phyloP scores from a whole-genome alignment of 2,797 vertebrate species.

The Echiichthys vipera region DNA sequence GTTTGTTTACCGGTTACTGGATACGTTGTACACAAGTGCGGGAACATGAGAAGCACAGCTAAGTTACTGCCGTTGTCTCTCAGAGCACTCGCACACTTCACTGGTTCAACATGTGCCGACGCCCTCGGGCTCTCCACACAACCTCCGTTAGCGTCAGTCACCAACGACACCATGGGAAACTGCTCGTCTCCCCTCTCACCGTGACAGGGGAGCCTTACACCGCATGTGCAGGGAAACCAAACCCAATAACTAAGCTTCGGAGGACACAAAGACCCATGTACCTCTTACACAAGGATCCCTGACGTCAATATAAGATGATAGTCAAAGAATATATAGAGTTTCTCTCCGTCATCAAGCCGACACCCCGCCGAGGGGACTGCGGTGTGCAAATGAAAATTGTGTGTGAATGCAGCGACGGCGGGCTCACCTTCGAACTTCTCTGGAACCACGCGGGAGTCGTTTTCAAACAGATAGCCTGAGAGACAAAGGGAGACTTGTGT shows the following conservation, averaged over 20 bases:
- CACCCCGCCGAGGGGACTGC: constrained; percentile 3
- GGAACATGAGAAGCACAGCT: constrained; percentile 72
- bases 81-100: constrained; percentile 50
- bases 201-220: constrained; percentile 55
- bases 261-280: constrained; percentile 26
- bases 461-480: constrained; percentile 93
- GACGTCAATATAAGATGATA: constrained; percentile 34
- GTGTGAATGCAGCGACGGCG: background rate
- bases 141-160: constrained; percentile 60
- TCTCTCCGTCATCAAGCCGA: constrained; percentile 23
- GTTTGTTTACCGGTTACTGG: constrained; percentile 74
- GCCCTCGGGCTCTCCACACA: constrained; percentile 63
- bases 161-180: constrained; percentile 62
- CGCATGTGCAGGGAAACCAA: constrained; percentile 54
- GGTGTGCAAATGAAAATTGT: constrained; percentile 18
- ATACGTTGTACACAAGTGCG: constrained; percentile 68
- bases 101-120: constrained; percentile 63
- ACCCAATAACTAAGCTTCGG: constrained; percentile 53
- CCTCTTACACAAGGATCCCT: constrained; percentile 33
- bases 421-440: constrained; percentile 95
- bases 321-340: constrained; percentile 40
- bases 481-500: constrained; percentile 55
- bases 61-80: constrained; percentile 63
- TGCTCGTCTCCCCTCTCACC: constrained; percentile 26
- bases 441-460: constrained; percentile 95